Percentiles rank a stretch among this genome's conserved stretches.
Evolutionary conservation across 2,888 invertebrate genomes (phyloP).

Genomic region (Sericinus montela): DNA sequence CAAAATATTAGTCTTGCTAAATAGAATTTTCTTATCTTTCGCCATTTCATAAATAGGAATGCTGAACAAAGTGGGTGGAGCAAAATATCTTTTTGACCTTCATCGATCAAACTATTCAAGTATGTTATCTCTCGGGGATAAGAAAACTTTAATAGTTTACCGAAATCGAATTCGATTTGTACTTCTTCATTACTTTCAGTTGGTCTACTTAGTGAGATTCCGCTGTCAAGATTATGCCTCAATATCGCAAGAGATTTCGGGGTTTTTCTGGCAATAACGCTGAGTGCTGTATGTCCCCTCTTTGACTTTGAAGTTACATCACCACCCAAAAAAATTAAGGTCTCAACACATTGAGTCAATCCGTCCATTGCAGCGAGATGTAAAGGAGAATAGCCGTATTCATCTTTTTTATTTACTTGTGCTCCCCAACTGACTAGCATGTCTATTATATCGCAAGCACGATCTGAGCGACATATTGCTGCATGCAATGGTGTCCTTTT

Average conservation of each 20-base stretch:
- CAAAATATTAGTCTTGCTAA: constrained; percentile 89
- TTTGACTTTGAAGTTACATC: constrained; percentile 93
- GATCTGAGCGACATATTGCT: constrained; percentile 87
- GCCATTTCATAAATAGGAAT: constrained; percentile 93
- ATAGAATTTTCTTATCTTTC: constrained; percentile 93
- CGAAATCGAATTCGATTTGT: constrained; percentile 89
- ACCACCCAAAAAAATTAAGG: constrained; percentile 89
- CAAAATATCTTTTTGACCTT: constrained; percentile 92
- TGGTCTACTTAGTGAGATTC: constrained; percentile 85
- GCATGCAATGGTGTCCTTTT: constrained; percentile 90
- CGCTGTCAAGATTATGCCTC: constrained; percentile 87
- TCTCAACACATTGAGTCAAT: constrained; percentile 89
- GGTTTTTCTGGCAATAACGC: constrained; percentile 90
- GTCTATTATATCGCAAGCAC: constrained; percentile 89
- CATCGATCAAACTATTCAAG: constrained; percentile 91
- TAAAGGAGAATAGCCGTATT: constrained; percentile 90
- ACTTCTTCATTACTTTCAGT: constrained; percentile 89
- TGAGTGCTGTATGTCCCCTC: constrained; percentile 90
- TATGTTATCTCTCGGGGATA: constrained; percentile 92
- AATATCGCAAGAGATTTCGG: constrained; percentile 91
- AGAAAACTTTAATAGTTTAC: constrained; percentile 88
- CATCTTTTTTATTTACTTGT: constrained; percentile 90
- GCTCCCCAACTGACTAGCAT: constrained; percentile 88
- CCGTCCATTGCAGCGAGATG: constrained; percentile 93
- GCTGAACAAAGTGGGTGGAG: constrained; percentile 93